Percentiles rank a stretch among this genome's conserved stretches.
phyloP scores from a whole-genome alignment of 1,140 invertebrate genomes.

The Drosophila nigromelanica region DNA sequence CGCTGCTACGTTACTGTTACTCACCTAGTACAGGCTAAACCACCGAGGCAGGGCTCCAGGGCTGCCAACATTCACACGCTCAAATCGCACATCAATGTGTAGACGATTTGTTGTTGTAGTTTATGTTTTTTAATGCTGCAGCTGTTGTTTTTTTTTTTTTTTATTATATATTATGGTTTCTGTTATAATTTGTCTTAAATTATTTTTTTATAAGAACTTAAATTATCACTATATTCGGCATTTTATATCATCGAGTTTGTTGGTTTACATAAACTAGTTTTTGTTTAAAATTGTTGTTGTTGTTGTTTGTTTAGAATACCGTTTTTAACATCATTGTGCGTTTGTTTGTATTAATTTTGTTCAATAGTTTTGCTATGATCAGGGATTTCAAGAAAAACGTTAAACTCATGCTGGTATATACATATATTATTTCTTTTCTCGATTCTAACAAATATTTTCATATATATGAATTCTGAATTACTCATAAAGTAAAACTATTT shows the following conservation, averaged over 20 bases:
- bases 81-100: conserved; percentile 76
- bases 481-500: too few species aligned
- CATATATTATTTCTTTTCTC: too few species aligned
- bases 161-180: conserved; percentile 6
- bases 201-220: conserved; percentile 19
- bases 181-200: conserved; percentile 10
- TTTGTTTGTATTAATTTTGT: conserved; percentile 53
- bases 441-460: too few species aligned
- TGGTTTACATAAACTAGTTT: conserved; percentile 39
- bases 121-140: conserved; percentile 4
- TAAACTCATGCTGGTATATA: too few species aligned
- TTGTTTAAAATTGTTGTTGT: conserved; percentile 18
- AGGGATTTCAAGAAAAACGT: conserved; percentile 17
- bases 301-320: conserved; percentile 52
- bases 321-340: conserved; percentile 76
- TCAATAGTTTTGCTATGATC: conserved; percentile 44
- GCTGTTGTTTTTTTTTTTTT: conserved; percentile 22
- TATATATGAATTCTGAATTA: too few species aligned
- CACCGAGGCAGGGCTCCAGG: conserved; percentile 84
- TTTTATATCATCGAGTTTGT: conserved; percentile 43
- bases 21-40: conserved; percentile 84
- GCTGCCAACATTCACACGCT: conserved; percentile 84
- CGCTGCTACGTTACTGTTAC: conserved; percentile 19
- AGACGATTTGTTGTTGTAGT: conserved; percentile 64
- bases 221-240: too few species aligned